Base-by-base conservation (phyloP, 2,888 invertebrate genomes). In the Xestobium rufovillosum region DNA sequence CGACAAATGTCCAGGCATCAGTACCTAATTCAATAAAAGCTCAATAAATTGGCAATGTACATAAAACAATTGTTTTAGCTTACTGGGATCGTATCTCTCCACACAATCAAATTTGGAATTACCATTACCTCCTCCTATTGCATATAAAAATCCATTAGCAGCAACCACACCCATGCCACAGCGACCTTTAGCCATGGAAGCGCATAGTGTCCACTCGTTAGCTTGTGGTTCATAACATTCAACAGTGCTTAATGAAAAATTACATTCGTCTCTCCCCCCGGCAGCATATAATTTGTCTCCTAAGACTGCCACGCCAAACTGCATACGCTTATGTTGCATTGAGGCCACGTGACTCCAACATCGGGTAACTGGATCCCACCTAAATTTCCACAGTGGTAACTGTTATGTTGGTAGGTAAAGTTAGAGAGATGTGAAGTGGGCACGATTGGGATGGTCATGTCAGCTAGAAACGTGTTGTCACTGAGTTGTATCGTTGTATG, bases 81-180 rank as follows among this genome's bases (percentile, higher is more conserved):
- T 53, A 65, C 63, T 68, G 13, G 79, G 76, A 63, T 80, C 76
- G 59, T 79, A 91, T 64, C 91, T 78, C 69, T 94, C 92, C 9
- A 92, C 89, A 56, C 90, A 91, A 51, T 88, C 85, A 48, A 90
- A 85, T 53, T 90, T 74, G 37, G 78, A 78, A 3, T 89, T 85
- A 38, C 91, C 88, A 65, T 94, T 94, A 66, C 94, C 90, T 0
- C 95, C 94, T 15, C 95, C 94, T 44, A 94, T 70, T 1, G 91
- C 94, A 66, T 92, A 95, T 33, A 95, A 70, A 63, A 76, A 89
- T 0, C 91, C 91, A 59, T 87, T 84, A 16, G 86, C 80, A 1
- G 88, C 88, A 38, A 88, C 85, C 12, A 81, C 90, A 28, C 90
- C 92, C 36, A 92, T 89, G 9, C 91, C 88, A 3, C 92, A 90